A percentile compares a stretch with the other conserved stretches of the same genome.
phyloP scores from a whole-genome alignment of 53 echinoderm and acorn worm genomes.

The Crossaster papposus region DNA sequence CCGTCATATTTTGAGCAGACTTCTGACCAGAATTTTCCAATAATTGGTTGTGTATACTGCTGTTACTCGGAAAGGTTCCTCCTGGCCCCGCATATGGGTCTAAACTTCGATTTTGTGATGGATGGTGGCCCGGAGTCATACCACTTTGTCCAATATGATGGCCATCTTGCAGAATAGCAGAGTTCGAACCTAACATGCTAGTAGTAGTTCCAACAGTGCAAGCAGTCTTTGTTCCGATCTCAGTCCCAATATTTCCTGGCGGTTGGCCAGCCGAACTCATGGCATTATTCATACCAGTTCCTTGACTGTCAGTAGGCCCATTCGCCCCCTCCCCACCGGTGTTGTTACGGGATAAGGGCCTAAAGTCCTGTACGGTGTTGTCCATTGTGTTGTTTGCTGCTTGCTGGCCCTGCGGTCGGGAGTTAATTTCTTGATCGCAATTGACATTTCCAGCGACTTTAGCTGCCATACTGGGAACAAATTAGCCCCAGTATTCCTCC shows the following conservation, averaged over 20 bases:
- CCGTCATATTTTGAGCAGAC: conserved; percentile 53
- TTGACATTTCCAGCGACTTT: conserved; percentile 98
- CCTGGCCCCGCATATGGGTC: conserved; percentile 60
- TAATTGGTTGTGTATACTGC: conserved; percentile 67
- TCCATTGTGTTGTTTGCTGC: conserved; percentile 88
- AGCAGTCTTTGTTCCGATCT: conserved; percentile 69
- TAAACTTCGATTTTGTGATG: conserved; percentile 61
- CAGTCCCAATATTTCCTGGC: conserved; percentile 73
- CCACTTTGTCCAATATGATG: conserved; percentile 66
- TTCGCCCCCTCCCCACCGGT: conserved; percentile 74
- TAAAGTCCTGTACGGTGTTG: conserved; percentile 70
- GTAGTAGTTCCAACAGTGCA: conserved; percentile 53
- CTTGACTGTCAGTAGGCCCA: conserved; percentile 67
- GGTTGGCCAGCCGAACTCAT: conserved; percentile 79
- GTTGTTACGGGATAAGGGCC: conserved; percentile 73
- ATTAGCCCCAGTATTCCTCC: conserved; percentile 75
- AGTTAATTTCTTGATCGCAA: conserved; percentile 91
- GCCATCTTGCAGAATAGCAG: conserved; percentile 61
- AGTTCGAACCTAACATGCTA: conserved; percentile 58
- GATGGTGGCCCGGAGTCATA: conserved; percentile 49
- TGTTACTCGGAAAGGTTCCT: conserved; percentile 64
- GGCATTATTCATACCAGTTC: conserved; percentile 82
- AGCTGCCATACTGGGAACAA: conserved; percentile 89
- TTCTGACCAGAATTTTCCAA: conserved; percentile 64
- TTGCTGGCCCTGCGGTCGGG: conserved; percentile 85